Evolutionary conservation across 2,113 vertebrate genomes (phyloP), one percentile per base, ranked within the genome.

Genomic region (Forbesichthys agassizii): DNA sequence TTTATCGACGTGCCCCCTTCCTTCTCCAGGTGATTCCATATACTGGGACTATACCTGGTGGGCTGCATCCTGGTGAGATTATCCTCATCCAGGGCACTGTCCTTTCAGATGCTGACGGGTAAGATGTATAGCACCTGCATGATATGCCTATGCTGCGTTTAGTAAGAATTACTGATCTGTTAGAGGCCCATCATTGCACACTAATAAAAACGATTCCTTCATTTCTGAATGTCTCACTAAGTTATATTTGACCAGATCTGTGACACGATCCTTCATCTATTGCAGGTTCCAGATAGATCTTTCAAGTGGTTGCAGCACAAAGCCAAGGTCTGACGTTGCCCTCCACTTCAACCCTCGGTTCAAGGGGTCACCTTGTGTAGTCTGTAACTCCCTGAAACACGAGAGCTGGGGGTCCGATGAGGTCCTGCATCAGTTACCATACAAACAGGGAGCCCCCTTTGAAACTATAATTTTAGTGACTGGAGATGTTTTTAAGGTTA

Each of bases 261-360:
- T 20, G 9, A 27, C 6, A 11, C 0, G 13, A 9, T 36, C 6
- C 5, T 0, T 0, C 4, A 8, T 69, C n/a, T 53, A 48, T 27
- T 58, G 59, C 80, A 99, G 98, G 71, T 99, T 99, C 86, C 96
- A 98, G 87, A 90, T 99, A 36, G 96, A 99, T 86, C 87, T 99
- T 59, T 95, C 96, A 59, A 94, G 93, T 18, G 98, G 98, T 66
- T 95, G 92, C 86, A 96, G 96, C 46, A 86, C 85, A 78, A 95
- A 95, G 20, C 97, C 97, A 1, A 93, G 94, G 51, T 95, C 96
- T 0, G 96, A 99, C 36, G 87, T 99, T 13, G 94, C 96, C 0
- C 94, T 98, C 67, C 96, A 96, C 84, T 96, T 98, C 87, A 97
- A 96, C 66, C 94, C 98, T 3, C 94, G 95, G 48, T 99, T 98